phyloP scores from a whole-genome alignment of 2,113 vertebrate species.

The Archocentrus centrarchus region DNA sequence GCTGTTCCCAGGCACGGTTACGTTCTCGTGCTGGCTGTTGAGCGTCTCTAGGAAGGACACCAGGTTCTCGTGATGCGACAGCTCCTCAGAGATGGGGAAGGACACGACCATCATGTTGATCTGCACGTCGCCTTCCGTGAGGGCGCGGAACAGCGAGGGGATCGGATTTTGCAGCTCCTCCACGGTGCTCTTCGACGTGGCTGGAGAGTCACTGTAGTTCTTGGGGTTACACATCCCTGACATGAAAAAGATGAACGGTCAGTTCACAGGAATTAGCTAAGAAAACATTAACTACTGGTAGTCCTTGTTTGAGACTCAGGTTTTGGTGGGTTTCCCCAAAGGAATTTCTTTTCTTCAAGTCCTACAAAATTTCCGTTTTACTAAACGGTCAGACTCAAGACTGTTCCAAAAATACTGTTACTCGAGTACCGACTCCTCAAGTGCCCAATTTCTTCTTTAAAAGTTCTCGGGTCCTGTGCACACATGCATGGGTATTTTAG shows the following conservation, averaged over 20 bases:
- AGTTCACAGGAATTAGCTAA: not conserved
- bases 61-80: slow-evolving; percentile 94
- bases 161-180: slow-evolving; percentile 97
- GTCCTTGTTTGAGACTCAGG: not conserved
- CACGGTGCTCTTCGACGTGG: slow-evolving; percentile 97
- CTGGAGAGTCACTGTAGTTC: slow-evolving; percentile 96
- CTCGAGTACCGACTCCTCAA: fast-evolving
- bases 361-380: not conserved
- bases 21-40: slow-evolving; percentile 90
- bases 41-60: slow-evolving; percentile 95
- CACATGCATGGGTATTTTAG: not conserved
- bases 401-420: not conserved
- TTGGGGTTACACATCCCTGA: slow-evolving; percentile 98
- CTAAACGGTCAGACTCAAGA: not conserved
- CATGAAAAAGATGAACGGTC: not conserved
- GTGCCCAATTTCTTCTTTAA: too few relatives aligned
- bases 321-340: not conserved
- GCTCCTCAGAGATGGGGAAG: slow-evolving; percentile 95
- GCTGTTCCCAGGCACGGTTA: slow-evolving; percentile 91
- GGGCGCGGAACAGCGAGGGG: slow-evolving; percentile 95
- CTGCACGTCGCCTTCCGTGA: slow-evolving; percentile 93
- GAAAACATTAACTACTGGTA: not conserved
- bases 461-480: not conserved
- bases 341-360: not conserved
- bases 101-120: slow-evolving; percentile 97